Conservation (phyloP, 2,888 invertebrate genomes). For the Steinernema carpocapsae region DNA sequence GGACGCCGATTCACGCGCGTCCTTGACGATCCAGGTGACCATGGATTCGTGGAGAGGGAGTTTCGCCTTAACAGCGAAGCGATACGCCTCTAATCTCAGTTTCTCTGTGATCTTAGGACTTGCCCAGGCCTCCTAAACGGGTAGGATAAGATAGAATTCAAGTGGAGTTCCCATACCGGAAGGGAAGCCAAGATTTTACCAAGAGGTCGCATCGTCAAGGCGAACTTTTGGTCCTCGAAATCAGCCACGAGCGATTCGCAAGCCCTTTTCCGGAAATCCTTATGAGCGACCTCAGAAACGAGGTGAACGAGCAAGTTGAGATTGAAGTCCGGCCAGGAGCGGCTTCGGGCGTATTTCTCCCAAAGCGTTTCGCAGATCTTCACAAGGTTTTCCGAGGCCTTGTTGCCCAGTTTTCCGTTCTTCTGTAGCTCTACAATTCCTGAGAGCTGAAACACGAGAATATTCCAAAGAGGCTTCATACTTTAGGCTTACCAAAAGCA, state of each 20-base stretch:
- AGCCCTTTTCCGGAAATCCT: not conserved
- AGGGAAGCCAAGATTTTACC: not conserved
- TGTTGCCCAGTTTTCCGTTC: not conserved
- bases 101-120: not conserved
- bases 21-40: not conserved
- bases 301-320: not conserved
- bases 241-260: not conserved
- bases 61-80: not conserved
- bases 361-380: not conserved
- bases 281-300: not conserved
- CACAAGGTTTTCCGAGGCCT: not conserved
- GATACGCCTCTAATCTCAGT: not conserved
- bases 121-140: not conserved
- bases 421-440: not conserved
- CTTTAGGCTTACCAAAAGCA: conserved; percentile 12
- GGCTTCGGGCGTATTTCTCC: not conserved
- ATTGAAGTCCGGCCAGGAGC: not conserved
- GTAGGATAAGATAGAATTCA: too few relatives aligned
- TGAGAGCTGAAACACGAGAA: not conserved
- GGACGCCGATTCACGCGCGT: not conserved
- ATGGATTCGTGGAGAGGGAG: not conserved
- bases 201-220: not conserved
- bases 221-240: not conserved
- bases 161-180: not conserved
- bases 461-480: not conserved